A percentile compares a stretch with the other conserved stretches of the same genome.
Evolutionary conservation across 2,797 vertebrate species (phyloP).

Genomic region (Sternarchorhynchus goeldii): DNA sequence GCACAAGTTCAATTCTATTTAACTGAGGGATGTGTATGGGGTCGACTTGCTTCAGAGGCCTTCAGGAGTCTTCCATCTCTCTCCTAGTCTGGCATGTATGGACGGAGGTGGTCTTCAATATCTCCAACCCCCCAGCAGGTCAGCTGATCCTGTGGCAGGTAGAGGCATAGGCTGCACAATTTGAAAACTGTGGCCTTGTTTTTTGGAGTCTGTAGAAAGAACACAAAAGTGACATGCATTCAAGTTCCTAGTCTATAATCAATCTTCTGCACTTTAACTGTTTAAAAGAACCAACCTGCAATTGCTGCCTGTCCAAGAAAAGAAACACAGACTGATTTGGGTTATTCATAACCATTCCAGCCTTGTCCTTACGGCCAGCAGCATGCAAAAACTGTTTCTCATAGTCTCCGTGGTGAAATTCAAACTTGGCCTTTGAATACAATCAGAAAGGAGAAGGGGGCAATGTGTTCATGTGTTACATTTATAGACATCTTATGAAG

Average conservation of each 20-base stretch:
- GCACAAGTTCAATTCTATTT: slow-evolving; percentile 95
- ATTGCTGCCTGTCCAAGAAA: slow-evolving; percentile 99
- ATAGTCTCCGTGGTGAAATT: slow-evolving; percentile 99
- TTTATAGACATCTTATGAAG: background rate
- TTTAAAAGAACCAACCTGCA: slow-evolving; percentile 82
- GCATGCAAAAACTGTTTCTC: slow-evolving; percentile 99
- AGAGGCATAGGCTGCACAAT: slow-evolving; percentile 99
- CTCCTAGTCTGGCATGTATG: slow-evolving; percentile 98
- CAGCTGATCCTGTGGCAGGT: slow-evolving; percentile 98
- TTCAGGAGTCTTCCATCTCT: slow-evolving; percentile 80
- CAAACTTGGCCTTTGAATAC: slow-evolving; percentile 90
- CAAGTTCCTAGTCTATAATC: background rate
- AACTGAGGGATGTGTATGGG: slow-evolving; percentile 84
- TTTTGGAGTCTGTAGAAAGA: slow-evolving; percentile 89
- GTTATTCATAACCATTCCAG: slow-evolving; percentile 99
- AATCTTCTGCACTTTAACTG: background rate
- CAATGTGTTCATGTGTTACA: background rate
- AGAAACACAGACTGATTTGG: slow-evolving; percentile 99
- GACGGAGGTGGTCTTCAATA: slow-evolving; percentile 97
- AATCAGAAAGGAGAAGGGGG: slow-evolving; percentile 18
- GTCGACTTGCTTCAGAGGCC: slow-evolving; percentile 87
- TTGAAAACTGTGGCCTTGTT: slow-evolving; percentile 99
- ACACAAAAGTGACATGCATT: background rate
- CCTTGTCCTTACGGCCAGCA: slow-evolving; percentile 98
- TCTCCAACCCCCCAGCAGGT: slow-evolving; percentile 98